Evolutionary conservation across 2,113 vertebrate genomes (phyloP).

Genomic region (Petaurus breviceps): DNA sequence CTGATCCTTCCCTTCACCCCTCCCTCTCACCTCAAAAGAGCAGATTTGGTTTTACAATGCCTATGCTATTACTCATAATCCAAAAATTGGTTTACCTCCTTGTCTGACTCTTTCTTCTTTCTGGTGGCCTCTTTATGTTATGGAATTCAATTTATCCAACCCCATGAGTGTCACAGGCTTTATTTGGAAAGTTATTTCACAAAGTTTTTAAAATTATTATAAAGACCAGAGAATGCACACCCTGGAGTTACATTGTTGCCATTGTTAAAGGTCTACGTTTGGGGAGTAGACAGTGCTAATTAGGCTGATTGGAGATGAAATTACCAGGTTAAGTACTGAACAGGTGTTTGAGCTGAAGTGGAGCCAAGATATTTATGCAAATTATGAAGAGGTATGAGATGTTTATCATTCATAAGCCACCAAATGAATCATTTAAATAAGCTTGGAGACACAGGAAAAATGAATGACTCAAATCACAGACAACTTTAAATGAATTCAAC

Average conservation of each 20-base stretch:
- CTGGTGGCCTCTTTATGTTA: background rate
- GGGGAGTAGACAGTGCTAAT: background rate
- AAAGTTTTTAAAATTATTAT: background rate
- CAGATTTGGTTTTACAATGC: background rate
- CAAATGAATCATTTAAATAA: conserved; percentile 20
- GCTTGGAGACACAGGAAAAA: background rate
- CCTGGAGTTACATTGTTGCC: fast-evolving
- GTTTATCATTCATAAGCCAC: background rate
- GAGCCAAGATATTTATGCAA: conserved; percentile 1
- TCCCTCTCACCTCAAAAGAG: background rate
- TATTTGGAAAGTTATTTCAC: background rate
- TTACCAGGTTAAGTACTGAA: background rate
- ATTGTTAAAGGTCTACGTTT: background rate
- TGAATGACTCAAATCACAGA: background rate
- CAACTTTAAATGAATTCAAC: background rate
- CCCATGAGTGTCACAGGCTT: background rate
- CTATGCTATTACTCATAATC: background rate
- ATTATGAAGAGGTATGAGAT: conserved; percentile 16
- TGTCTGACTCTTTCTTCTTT: background rate
- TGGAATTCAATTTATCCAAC: background rate
- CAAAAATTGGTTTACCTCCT: background rate
- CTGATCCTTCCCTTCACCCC: background rate
- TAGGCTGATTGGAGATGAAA: background rate
- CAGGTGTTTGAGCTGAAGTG: background rate
- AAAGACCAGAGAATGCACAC: background rate